Percentiles rank a stretch among this genome's conserved stretches.
phyloP scores from a whole-genome alignment of 1,140 invertebrate species.

The Macrocentrus cingulum region DNA sequence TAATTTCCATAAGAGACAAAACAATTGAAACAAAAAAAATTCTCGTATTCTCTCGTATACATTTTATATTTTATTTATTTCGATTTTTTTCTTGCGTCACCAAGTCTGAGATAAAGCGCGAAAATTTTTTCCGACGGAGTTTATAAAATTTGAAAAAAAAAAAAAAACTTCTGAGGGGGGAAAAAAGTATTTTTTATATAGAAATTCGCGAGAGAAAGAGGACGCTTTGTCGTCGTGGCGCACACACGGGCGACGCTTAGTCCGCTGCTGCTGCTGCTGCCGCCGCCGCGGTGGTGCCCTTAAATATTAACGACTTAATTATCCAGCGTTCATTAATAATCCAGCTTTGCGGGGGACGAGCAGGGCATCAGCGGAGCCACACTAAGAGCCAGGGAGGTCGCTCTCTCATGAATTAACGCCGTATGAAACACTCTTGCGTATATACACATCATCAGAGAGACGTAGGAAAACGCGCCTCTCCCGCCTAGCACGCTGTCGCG shows the following conservation, averaged over 20 bases:
- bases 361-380: conserved; percentile 20
- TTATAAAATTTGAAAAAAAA: no score
- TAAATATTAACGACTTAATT: conserved; percentile 56
- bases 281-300: conserved; percentile 41
- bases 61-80: background rate
- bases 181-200: no score
- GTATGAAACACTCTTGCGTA: conserved; percentile 1
- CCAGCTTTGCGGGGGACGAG: conserved; percentile 32
- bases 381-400: conserved; percentile 15
- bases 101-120: no score
- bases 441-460: background rate
- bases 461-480: background rate
- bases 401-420: conserved; percentile 12
- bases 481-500: background rate
- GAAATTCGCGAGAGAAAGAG: background rate
- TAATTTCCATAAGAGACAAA: conserved; percentile 18
- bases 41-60: background rate
- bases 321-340: conserved; percentile 51
- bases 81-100: no score
- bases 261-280: no score
- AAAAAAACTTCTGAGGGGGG: no score
- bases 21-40: conserved; percentile 12
- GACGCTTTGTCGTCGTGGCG: conserved; percentile 29
- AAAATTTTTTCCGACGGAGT: no score
- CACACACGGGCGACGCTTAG: conserved; percentile 41